Evolutionary conservation across 2,888 invertebrate species (phyloP).

Genomic region (Pollenia amentaria): DNA sequence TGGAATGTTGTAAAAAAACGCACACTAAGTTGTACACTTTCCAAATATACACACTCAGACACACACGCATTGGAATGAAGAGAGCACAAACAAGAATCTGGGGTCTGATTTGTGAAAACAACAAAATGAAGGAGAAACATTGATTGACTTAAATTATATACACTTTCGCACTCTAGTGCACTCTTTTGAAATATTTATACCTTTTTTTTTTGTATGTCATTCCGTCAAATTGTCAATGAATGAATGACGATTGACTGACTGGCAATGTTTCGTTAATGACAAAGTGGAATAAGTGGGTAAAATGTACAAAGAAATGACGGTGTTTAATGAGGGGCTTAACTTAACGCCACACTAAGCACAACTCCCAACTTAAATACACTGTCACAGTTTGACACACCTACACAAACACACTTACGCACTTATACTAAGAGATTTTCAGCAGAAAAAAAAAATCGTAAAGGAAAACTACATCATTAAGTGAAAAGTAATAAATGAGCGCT

Average conservation of each 20-base stretch:
- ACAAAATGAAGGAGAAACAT: conserved; percentile 6
- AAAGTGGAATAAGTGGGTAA: conserved; percentile 20
- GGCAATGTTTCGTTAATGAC: conserved; percentile 12
- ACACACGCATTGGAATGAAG: not conserved
- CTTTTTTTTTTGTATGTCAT: conserved; percentile 34
- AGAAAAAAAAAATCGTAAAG: not conserved
- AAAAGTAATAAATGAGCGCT: conserved; percentile 26
- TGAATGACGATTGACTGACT: conserved; percentile 43
- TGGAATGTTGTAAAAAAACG: conserved; percentile 29
- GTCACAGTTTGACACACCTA: conserved; percentile 37
- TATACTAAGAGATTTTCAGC: not conserved
- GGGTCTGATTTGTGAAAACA: conserved; percentile 13
- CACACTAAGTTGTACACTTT: not conserved
- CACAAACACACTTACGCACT: not conserved
- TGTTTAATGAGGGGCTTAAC: conserved; percentile 70
- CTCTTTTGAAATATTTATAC: conserved; percentile 47
- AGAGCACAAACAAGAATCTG: conserved; percentile 28
- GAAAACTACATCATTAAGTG: conserved; percentile 28
- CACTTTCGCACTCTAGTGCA: conserved; percentile 25
- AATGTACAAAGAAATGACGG: conserved; percentile 47
- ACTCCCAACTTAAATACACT: not conserved
- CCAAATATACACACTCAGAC: not conserved
- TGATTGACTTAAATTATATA: conserved; percentile 60
- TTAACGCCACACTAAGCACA: conserved; percentile 61
- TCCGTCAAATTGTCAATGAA: conserved; percentile 64